Conservation (phyloP, 2,888 invertebrate species). For the Drosophila paramelanica region DNA sequence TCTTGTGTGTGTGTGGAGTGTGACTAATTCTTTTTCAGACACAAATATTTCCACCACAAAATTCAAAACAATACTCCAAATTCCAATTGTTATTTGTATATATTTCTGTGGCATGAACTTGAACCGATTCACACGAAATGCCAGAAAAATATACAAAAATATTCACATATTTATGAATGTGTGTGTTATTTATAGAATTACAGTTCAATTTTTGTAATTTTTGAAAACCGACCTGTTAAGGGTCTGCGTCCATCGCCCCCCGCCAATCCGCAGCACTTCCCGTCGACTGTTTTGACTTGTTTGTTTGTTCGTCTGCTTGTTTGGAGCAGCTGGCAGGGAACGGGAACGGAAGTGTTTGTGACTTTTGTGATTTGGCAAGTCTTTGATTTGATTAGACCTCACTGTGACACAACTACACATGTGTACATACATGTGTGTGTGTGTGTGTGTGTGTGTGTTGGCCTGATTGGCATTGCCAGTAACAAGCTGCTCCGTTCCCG, state of each 20-base stretch:
- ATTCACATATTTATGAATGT: conserved; percentile 11
- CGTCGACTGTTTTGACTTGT: conserved; percentile 14
- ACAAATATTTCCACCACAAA: neutral
- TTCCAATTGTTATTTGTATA: neutral
- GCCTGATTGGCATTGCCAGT: conserved; percentile 45
- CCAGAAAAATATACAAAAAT: too few species aligned
- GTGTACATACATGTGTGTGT: neutral
- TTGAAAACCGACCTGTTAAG: conserved; percentile 26
- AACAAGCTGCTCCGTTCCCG: conserved; percentile 36
- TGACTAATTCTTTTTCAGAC: neutral
- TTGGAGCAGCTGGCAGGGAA: conserved; percentile 34
- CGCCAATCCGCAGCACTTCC: conserved; percentile 33
- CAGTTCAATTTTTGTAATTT: conserved; percentile 52
- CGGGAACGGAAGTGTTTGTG: conserved; percentile 59
- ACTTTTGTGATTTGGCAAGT: conserved; percentile 60
- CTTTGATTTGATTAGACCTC: conserved; percentile 65
- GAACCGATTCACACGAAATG: neutral
- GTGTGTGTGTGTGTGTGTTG: conserved; percentile 1
- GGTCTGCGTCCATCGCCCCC: neutral
- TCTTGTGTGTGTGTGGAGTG: too few species aligned
- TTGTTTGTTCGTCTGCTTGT: conserved; percentile 39
- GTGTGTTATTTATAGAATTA: conserved; percentile 23
- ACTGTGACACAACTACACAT: conserved; percentile 16
- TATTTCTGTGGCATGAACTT: neutral
- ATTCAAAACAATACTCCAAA: too few species aligned